A percentile compares a stretch with the other conserved stretches of the same genome.
Conservation (phyloP, 2,113 vertebrate genomes). For the Uria aalge region DNA sequence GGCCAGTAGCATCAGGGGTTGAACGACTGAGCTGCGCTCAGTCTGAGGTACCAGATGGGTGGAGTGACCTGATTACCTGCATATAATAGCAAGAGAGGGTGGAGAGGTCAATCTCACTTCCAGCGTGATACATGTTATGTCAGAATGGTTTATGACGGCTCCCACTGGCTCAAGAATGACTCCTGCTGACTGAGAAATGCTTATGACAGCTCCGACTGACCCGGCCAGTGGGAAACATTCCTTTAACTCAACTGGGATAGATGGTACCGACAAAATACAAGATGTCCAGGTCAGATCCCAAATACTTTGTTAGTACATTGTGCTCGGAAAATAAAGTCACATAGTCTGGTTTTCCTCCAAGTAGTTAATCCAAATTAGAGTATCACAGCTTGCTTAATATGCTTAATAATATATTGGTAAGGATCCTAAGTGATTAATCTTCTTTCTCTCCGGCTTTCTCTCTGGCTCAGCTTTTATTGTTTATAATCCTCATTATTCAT, state of each 20-base stretch:
- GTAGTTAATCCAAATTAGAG: background rate
- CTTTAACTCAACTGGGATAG: constrained; percentile 34
- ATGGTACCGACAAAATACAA: constrained; percentile 16
- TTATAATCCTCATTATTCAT: background rate
- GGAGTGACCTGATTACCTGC: background rate
- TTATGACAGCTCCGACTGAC: constrained; percentile 50
- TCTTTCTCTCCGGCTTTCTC: background rate
- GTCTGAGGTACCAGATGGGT: background rate
- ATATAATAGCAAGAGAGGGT: constrained; percentile 13
- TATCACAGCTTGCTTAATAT: background rate
- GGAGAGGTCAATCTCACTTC: constrained; percentile 34
- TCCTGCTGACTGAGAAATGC: constrained; percentile 58
- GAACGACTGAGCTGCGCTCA: background rate
- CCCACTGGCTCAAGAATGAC: constrained; percentile 49
- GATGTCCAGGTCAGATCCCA: constrained; percentile 32
- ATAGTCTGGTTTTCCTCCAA: background rate
- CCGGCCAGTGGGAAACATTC: constrained; percentile 6
- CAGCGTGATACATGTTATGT: constrained; percentile 36
- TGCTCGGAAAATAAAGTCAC: background rate
- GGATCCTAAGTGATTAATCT: background rate
- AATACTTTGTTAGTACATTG: background rate
- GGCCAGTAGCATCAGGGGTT: background rate
- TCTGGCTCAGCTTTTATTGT: background rate
- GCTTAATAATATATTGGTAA: background rate
- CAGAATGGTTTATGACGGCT: constrained; percentile 56